Conservation (phyloP, 2,888 invertebrate species). For the Stegana nigrithorax region DNA sequence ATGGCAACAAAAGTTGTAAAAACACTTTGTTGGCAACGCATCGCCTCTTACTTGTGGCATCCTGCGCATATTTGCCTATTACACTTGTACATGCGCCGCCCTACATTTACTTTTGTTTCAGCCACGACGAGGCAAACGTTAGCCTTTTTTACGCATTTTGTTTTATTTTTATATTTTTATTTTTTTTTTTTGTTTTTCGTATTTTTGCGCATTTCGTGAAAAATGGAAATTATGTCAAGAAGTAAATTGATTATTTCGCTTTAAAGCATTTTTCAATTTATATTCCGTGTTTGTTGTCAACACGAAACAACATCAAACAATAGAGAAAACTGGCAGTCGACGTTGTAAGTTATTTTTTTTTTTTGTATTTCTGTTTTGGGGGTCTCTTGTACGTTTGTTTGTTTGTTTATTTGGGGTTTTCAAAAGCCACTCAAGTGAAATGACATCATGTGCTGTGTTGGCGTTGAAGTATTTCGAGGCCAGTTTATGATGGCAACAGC, state of each 20-base stretch:
- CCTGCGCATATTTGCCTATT: too few species aligned
- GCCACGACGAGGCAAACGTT: not conserved
- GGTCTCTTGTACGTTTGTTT: conserved; percentile 7
- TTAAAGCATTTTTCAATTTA: conserved; percentile 66
- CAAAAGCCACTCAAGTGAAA: conserved; percentile 58
- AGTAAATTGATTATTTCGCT: conserved; percentile 67
- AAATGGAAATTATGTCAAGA: conserved; percentile 68
- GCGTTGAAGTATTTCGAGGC: not conserved
- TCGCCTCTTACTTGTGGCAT: too few species aligned
- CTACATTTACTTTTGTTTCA: not conserved
- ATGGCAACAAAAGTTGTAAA: not conserved
- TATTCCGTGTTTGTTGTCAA: conserved; percentile 62
- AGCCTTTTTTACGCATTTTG: not conserved
- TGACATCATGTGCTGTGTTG: conserved; percentile 58
- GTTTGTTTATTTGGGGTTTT: conserved; percentile 29
- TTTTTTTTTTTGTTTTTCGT: conserved; percentile 23
- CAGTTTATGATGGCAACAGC: conserved; percentile 38
- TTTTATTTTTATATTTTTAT: conserved; percentile 3
- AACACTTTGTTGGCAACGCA: too few species aligned
- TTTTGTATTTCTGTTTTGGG: not conserved
- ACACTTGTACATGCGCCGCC: too few species aligned
- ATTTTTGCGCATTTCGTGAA: conserved; percentile 56
- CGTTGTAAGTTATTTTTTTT: too few species aligned
- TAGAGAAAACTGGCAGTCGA: conserved; percentile 38
- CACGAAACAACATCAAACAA: conserved; percentile 44